These are phyloP conservation scores for Dromas ardeola DNA, from an alignment of 2,113 vertebrate genomes.

Conservation along the genomic window DNA sequence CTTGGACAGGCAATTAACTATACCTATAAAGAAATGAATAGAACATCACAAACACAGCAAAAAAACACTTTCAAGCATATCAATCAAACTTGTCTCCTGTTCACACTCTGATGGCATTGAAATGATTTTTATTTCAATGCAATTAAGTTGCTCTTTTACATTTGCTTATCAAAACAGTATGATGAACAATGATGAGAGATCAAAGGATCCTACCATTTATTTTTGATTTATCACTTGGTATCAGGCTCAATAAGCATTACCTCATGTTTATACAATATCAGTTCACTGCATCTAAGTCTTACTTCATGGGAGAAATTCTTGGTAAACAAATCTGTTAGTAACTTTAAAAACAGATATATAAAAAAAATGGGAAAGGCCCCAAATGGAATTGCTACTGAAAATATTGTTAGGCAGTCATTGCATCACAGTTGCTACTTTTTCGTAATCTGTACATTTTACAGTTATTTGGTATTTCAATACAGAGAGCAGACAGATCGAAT, in stretches of 20 bases:
- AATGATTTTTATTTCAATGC: not conserved
- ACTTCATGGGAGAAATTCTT: not conserved
- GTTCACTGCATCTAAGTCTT: not conserved
- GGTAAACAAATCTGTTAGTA: not conserved
- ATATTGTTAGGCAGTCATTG: not conserved
- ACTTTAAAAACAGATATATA: not conserved
- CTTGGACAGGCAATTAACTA: not conserved
- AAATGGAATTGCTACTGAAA: not conserved
- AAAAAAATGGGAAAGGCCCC: not conserved
- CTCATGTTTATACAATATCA: not conserved
- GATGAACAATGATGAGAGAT: not conserved
- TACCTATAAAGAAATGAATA: not conserved
- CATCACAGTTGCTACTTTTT: not conserved
- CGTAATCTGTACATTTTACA: not conserved
- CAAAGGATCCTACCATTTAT: not conserved
- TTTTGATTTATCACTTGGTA: not conserved
- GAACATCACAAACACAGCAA: not conserved
- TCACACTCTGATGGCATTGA: not conserved
- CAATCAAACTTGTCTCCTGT: not conserved
- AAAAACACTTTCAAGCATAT: not conserved
- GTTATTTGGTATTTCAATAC: not conserved
- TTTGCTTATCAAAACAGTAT: not conserved
- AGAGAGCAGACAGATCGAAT: not conserved
- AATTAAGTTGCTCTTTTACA: not conserved
- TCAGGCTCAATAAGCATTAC: not conserved